Evolutionary conservation across 2,888 invertebrate genomes (phyloP).

Genomic region (Ichneumoninae sp.): DNA sequence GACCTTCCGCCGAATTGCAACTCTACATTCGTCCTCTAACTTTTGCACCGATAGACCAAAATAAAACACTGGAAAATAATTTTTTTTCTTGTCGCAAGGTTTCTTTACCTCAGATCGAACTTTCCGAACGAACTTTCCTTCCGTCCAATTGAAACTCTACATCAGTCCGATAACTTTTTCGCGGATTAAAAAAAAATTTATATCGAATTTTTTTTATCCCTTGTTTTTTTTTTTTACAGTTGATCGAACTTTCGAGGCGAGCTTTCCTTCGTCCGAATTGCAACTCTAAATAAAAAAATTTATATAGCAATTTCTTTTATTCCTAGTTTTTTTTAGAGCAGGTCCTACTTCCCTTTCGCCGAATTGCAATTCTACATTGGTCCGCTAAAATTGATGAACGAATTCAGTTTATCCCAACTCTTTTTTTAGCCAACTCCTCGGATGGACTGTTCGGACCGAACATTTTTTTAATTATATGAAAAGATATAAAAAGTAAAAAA

Average conservation of each 20-base stretch:
- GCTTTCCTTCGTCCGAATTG: constrained; percentile 11
- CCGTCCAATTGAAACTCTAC: constrained; percentile 23
- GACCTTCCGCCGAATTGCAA: constrained; percentile 34
- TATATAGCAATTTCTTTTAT: background rate
- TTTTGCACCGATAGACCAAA: background rate
- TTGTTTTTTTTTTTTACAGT: background rate
- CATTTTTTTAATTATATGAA: background rate
- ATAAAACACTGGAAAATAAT: constrained; percentile 1
- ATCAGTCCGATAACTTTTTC: background rate
- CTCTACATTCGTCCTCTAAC: background rate
- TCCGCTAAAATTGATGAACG: background rate
- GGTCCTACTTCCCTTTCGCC: background rate
- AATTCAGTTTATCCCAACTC: background rate
- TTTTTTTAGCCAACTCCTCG: background rate
- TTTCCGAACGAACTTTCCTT: background rate
- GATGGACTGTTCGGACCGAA: too few species aligned
- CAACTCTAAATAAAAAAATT: constrained; percentile 1
- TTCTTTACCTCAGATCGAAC: background rate
- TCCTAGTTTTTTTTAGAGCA: background rate
- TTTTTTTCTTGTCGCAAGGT: background rate
- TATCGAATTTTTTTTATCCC: background rate
- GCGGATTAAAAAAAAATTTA: background rate
- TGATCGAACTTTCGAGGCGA: background rate
- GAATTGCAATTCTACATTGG: constrained; percentile 22
- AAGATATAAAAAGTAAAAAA: constrained; percentile 17